Evolutionary conservation across 2,888 invertebrate species (phyloP), one percentile per base, ranked within the genome.

Genomic region (Drosophila hamatofila): DNA sequence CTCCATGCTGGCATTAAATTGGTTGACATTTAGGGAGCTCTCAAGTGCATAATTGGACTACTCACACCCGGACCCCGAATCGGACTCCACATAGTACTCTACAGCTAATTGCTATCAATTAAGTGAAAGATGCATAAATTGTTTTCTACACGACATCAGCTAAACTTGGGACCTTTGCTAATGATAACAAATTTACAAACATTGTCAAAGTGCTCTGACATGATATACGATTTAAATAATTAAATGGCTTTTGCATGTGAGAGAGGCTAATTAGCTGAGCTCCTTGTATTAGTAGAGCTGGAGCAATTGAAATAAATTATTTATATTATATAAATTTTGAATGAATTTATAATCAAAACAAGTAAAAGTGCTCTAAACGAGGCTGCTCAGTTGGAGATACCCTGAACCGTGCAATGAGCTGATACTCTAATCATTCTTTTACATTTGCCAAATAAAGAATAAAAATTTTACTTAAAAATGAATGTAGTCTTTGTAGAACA

Each of bases 81-180:
- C 6, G 3, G n/a, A 1, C 11, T 12, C 8, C 3, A 8, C 48
- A 3, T 39, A 27, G 39, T 18, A 27, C 51, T 51, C 25, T 55
- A n/a, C n/a, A 25, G 51, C 76, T 78, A 83, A 83, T 83, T 87
- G 69, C 62, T 67, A 67, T 61, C 72, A 71, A 82, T 88, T 74
- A 80, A 48, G 57, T 27, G 33, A 58, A 68, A 80, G 44, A 68
- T 72, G 68, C 54, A 44, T 59, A 76, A 69, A 74, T 67, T 62
- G 27, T 71, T 46, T 46, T 25, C 42, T 37, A 65, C 83, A 85
- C 72, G 86, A 78, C 62, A 63, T 23, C 12, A 55, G 25, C 21
- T 54, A 21, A 64, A 58, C 57, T 66, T 67, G 57, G 58, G 27
- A 65, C 55, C 27, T 56, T n/a, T 37, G 14, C 35, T 56, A 48